phyloP scores from a whole-genome alignment of 2,797 vertebrate species.

The Phalloptychus januarius region DNA sequence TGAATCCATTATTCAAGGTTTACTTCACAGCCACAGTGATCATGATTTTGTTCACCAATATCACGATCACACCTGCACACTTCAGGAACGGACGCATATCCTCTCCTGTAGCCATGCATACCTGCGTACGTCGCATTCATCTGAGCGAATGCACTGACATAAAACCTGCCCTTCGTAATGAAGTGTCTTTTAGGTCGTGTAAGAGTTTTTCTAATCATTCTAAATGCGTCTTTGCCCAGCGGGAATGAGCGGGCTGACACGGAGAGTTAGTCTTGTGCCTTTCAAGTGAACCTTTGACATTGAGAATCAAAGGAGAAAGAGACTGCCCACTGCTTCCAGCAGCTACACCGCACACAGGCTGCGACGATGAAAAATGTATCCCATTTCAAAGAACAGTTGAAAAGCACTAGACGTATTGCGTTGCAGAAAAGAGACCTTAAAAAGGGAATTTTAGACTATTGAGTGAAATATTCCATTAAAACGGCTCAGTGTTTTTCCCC shows the following conservation, averaged over 20 bases:
- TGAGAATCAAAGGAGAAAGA: conserved; percentile 25
- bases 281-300: conserved; percentile 51
- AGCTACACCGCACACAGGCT: conserved; percentile 6
- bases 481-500: conserved; percentile 42
- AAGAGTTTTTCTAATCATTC: conserved; percentile 49
- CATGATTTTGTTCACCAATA: conserved; percentile 65
- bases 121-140: conserved; percentile 11
- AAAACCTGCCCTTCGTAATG: conserved; percentile 34
- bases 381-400: conserved; percentile 23
- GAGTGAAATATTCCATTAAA: conserved; percentile 53
- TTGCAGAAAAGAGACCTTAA: conserved; percentile 23
- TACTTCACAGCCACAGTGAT: conserved; percentile 53
- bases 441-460: conserved; percentile 28
- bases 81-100: conserved; percentile 10
- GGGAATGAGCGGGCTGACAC: conserved; percentile 28
- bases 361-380: conserved; percentile 36
- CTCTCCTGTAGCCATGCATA: conserved; percentile 7
- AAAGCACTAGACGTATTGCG: conserved; percentile 25
- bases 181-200: conserved; percentile 34
- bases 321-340: conserved; percentile 23
- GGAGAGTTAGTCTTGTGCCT: conserved; percentile 38
- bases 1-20: conserved; percentile 75
- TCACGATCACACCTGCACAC: conserved; percentile 48
- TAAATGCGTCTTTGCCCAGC: conserved; percentile 50
- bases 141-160: conserved; percentile 36